Conservation (phyloP, 2,888 invertebrate genomes). For the Xanthia icteritia region DNA sequence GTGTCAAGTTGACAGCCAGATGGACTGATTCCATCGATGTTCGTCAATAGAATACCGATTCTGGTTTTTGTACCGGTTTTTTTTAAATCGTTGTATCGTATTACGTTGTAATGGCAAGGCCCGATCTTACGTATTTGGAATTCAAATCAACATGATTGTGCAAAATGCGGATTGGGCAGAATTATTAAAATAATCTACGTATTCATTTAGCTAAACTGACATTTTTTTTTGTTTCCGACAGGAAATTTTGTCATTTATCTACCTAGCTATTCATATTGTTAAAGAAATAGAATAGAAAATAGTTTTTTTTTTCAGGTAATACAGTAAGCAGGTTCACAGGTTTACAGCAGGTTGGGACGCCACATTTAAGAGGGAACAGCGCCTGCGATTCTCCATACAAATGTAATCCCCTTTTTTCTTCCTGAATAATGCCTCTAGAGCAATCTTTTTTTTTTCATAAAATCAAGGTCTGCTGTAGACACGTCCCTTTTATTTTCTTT, state of each 20-base stretch:
- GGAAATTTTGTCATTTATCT: background rate
- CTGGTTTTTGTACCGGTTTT: background rate
- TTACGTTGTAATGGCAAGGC: background rate
- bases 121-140: background rate
- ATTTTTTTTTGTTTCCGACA: no score
- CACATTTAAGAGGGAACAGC: no score
- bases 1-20: conserved; percentile 14
- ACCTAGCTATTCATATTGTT: background rate
- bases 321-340: background rate
- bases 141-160: background rate
- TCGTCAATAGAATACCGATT: conserved; percentile 39
- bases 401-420: no score
- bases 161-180: background rate
- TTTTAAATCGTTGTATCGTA: background rate
- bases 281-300: background rate
- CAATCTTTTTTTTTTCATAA: no score
- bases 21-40: conserved; percentile 14
- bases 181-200: background rate
- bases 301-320: background rate
- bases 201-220: background rate
- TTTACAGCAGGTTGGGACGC: background rate
- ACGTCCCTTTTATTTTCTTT: no score
- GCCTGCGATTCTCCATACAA: no score
- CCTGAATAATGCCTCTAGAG: no score
- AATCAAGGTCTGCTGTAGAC: no score